phyloP scores from a whole-genome alignment of 1,140 invertebrate genomes.

The Gonatopus flavifemur region DNA sequence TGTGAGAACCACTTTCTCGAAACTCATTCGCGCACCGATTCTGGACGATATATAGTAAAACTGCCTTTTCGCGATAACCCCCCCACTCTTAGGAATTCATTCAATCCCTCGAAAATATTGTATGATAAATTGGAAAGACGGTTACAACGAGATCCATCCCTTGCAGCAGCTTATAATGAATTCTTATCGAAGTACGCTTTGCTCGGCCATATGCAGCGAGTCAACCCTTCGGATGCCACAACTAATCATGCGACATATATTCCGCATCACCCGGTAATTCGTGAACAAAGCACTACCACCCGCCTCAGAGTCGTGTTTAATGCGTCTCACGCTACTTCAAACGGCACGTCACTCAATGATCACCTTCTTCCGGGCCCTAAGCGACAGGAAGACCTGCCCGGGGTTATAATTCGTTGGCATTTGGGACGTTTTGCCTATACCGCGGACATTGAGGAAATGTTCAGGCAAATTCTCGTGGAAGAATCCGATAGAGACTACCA shows the following conservation, averaged over 20 bases:
- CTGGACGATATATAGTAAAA: too few relatives aligned
- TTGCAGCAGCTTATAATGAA: too few relatives aligned
- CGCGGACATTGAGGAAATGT: conserved; percentile 14
- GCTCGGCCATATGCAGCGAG: not conserved
- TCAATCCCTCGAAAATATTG: too few relatives aligned
- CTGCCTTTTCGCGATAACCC: too few relatives aligned
- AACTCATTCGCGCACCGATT: too few relatives aligned
- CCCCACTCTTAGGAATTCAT: too few relatives aligned
- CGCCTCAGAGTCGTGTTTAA: conserved; percentile 15
- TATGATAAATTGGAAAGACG: too few relatives aligned
- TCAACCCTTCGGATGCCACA: not conserved
- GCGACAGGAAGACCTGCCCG: conserved; percentile 3
- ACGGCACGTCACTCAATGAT: conserved; percentile 7
- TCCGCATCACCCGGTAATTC: conserved; percentile 16
- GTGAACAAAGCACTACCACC: not conserved
- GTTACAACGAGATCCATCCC: too few relatives aligned
- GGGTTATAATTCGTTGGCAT: not conserved
- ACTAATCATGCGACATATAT: conserved; percentile 12
- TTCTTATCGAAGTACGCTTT: not conserved
- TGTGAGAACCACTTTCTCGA: too few relatives aligned
- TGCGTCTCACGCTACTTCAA: not conserved
- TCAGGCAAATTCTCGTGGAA: not conserved
- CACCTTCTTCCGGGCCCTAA: conserved; percentile 1
- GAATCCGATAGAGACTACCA: not conserved
- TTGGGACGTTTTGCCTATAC: not conserved